Conservation (phyloP, 2,113 vertebrate genomes). For the Cephalopholis sonnerati region DNA sequence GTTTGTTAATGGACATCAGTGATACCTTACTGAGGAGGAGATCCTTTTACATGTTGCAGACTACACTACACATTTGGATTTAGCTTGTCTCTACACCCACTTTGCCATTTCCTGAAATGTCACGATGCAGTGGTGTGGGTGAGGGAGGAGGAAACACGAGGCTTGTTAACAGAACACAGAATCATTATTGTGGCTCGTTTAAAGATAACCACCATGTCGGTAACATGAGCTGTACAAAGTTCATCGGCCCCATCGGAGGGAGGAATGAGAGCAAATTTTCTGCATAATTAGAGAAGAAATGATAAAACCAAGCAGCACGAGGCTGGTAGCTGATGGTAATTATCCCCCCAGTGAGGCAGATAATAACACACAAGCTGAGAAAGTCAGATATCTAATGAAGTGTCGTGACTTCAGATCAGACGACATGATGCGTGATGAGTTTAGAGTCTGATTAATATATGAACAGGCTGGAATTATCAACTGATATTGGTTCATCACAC, state of each 20-base stretch:
- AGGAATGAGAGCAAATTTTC: background rate
- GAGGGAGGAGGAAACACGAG: background rate
- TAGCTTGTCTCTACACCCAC: background rate
- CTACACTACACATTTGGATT: background rate
- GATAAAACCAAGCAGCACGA: background rate
- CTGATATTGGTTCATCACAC: too few relatives aligned
- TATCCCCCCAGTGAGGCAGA: background rate
- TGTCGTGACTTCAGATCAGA: background rate
- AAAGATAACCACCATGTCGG: background rate
- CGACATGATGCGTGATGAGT: too few relatives aligned
- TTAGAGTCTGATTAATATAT: too few relatives aligned
- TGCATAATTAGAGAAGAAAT: background rate
- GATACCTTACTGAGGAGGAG: background rate
- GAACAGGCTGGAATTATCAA: background rate
- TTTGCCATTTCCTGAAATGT: background rate
- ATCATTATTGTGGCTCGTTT: background rate
- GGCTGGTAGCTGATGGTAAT: background rate
- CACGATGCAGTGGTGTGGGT: background rate
- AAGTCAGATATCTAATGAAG: background rate
- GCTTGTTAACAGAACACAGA: background rate
- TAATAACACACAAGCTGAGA: background rate
- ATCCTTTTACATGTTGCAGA: background rate
- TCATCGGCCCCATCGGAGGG: background rate
- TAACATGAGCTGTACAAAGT: constrained; percentile 21
- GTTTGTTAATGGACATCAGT: too few relatives aligned